A percentile compares a stretch with the other conserved stretches of the same genome.
phyloP scores from a whole-genome alignment of 2,113 vertebrate genomes.

The Xenopus borealis region DNA sequence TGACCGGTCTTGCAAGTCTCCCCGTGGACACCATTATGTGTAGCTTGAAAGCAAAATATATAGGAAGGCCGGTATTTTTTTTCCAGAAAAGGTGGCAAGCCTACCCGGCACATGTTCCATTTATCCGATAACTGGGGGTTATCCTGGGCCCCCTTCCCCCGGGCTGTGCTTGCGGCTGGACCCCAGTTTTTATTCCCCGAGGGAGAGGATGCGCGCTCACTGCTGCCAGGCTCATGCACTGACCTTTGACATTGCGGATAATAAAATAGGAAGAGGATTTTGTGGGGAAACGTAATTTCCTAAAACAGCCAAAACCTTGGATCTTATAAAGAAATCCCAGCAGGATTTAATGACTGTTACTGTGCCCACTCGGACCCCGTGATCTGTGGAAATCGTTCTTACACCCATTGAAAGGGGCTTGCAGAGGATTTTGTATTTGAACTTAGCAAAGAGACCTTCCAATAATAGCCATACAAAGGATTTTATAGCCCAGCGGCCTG shows the following conservation, averaged over 20 bases:
- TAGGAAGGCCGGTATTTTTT: too few relatives aligned
- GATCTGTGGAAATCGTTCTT: not conserved
- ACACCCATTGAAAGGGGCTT: not conserved
- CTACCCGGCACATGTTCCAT: conserved; percentile 53
- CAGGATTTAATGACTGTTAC: not conserved
- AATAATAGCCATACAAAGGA: not conserved
- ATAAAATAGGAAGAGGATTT: not conserved
- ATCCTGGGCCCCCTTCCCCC: not conserved
- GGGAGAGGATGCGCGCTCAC: too few relatives aligned
- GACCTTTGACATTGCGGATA: not conserved
- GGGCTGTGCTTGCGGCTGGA: too few relatives aligned
- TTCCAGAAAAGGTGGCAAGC: too few relatives aligned
- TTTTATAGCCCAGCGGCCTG: not conserved
- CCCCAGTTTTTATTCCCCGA: too few relatives aligned
- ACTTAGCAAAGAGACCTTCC: conserved; percentile 3
- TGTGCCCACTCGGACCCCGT: not conserved
- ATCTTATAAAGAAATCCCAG: not conserved
- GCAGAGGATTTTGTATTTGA: not conserved
- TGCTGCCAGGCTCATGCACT: not conserved
- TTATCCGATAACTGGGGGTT: not conserved
- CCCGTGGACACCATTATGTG: conserved; percentile 66
- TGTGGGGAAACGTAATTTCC: not conserved
- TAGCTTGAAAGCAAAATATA: too few relatives aligned
- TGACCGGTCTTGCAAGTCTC: conserved; percentile 67
- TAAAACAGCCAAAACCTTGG: too few relatives aligned